Base-by-base conservation (phyloP, 2,113 vertebrate species). In the Zingel zingel region DNA sequence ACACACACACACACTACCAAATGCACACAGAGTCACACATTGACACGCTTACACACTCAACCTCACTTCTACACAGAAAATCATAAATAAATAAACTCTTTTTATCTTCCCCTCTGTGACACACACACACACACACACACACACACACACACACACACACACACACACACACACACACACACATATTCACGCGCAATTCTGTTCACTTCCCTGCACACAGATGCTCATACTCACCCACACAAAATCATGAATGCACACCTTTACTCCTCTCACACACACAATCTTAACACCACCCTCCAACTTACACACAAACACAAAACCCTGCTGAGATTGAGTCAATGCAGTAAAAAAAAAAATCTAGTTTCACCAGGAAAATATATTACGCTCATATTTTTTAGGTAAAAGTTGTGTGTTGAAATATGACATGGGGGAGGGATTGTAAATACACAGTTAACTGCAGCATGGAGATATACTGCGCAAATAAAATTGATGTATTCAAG, bases 401-500 rank as follows among this genome's bases (percentile, higher is more conserved):
- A 82, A 88, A 86, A 62, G 74, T 72, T 43, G 66, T 8, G 8
- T 58, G 66, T 61, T 85, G 75, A 89, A 80, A 85, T 84, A 74
- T 65, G 70, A 77, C 77, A 73, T 2, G 59, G 18, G 51, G 53
- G 45, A 61, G 70, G 47, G 25, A 80, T 66, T 79, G 84, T 91
- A 87, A 87, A 87, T 74, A 86, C 64, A 25, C 72, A 63, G 75
- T 73, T 82, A 88, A 79, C 57, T 73, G 61, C 39, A 23, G 83
- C 70, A 33, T 11, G 45, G 74, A 84, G 81, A 90, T 77, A 81
- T 69, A 91, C 54, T 21, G 67, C 79, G 76, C 76, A 80, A 84
- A 90, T 92, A 90, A 90, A 92, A 82, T 77, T 92, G 86, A 93
- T 88, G 81, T 39, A 89, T 89, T 77, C 56, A 19, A 74, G 76